A percentile compares a stretch with the other conserved stretches of the same genome.
Conservation (phyloP, 2,797 vertebrate species). For the Gallinago solitaria region DNA sequence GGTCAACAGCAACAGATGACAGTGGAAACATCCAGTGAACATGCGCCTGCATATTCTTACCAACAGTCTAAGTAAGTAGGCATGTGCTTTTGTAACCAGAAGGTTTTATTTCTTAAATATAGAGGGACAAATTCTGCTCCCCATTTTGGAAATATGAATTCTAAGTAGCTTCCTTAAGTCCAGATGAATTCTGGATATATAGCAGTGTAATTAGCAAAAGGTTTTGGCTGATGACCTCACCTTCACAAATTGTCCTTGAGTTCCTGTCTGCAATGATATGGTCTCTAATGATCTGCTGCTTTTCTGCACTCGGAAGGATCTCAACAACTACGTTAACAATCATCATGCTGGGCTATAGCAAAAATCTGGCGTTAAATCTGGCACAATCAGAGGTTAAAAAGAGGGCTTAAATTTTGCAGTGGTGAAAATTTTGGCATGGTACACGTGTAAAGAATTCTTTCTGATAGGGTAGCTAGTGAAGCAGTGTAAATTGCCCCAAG, state of each 20-base stretch:
- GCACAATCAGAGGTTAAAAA: background rate
- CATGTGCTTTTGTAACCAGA: background rate
- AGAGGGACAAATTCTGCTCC: background rate
- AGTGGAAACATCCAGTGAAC: conserved; percentile 91
- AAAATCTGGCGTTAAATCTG: background rate
- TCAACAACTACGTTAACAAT: background rate
- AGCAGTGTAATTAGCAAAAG: background rate
- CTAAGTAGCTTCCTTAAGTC: background rate
- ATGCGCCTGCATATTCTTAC: conserved; percentile 93
- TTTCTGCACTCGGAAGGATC: conserved; percentile 4
- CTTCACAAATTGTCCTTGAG: background rate
- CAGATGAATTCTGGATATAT: background rate
- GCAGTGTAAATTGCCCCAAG: background rate
- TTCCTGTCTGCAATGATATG: background rate
- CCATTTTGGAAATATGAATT: background rate
- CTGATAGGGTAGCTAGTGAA: background rate
- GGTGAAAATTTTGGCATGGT: background rate
- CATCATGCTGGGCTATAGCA: background rate
- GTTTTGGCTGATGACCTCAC: background rate
- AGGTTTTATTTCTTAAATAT: background rate
- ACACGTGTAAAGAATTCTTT: background rate
- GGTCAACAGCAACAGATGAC: conserved; percentile 95
- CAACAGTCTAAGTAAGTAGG: conserved; percentile 93
- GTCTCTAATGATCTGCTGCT: background rate
- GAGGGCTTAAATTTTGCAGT: background rate